phyloP scores from a whole-genome alignment of 2,113 vertebrate species.

The Apodemus speciosus region DNA sequence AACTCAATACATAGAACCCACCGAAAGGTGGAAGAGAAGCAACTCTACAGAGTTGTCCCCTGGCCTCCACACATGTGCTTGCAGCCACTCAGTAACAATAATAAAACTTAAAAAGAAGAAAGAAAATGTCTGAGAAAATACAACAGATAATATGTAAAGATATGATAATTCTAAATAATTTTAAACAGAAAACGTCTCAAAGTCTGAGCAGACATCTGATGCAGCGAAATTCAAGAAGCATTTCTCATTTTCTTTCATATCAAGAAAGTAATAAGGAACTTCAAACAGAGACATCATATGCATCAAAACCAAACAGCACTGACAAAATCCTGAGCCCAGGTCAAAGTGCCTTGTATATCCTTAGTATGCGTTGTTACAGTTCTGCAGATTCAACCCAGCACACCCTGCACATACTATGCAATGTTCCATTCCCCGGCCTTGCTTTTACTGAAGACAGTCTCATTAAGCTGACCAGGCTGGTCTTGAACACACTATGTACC shows the following conservation, averaged over 20 bases:
- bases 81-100: background rate
- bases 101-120: background rate
- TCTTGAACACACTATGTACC: background rate
- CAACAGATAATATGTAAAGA: background rate
- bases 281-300: background rate
- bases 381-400: background rate
- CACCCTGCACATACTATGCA: background rate
- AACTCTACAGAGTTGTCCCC: background rate
- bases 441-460: background rate
- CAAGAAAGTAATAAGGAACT: background rate
- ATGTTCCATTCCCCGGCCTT: background rate
- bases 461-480: background rate
- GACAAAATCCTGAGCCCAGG: background rate
- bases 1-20: background rate
- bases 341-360: background rate
- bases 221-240: background rate
- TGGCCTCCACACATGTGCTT: background rate
- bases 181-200: constrained; percentile 35
- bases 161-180: constrained; percentile 3
- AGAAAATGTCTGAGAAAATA: background rate
- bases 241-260: constrained; percentile 31
- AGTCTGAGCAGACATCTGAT: background rate
- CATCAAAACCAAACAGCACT: constrained; percentile 30
- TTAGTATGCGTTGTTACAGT: background rate
- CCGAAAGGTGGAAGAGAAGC: background rate